Conservation (phyloP, 64 coral and sea anemone genomes). For the Astreopora myriophthalma region DNA sequence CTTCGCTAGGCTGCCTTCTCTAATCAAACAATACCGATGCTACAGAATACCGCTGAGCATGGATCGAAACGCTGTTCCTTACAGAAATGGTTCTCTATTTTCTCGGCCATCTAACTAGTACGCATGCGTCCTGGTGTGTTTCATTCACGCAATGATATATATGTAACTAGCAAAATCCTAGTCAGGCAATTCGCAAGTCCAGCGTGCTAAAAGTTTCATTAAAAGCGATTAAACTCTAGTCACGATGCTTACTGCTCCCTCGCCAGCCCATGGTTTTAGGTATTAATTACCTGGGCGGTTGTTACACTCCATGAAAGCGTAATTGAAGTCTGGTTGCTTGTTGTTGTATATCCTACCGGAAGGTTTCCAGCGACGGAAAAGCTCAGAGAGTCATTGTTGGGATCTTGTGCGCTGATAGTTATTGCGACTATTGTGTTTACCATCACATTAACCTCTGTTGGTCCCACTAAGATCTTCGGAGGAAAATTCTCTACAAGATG, state of each 20-base stretch:
- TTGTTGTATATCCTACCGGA: not conserved
- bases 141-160: no score
- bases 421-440: conserved; percentile 12
- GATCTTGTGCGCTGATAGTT: conserved; percentile 10
- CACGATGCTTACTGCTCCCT: not conserved
- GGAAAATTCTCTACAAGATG: conserved; percentile 31
- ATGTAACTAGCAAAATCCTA: no score
- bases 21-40: no score
- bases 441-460: not conserved
- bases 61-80: no score
- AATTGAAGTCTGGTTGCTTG: not conserved
- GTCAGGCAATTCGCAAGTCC: no score
- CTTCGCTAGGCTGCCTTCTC: no score
- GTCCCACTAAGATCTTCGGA: conserved; percentile 16
- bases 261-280: not conserved
- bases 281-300: not conserved
- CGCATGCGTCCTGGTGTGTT: no score
- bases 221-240: not conserved
- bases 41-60: no score
- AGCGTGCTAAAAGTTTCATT: no score
- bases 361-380: conserved; percentile 40
- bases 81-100: no score
- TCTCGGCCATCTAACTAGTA: no score
- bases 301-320: conserved; percentile 15
- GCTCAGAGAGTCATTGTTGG: conserved; percentile 35